Evolutionary conservation across 1,140 invertebrate species (phyloP), one percentile per base, ranked within the genome.

Genomic region (Lasioglossum albipes): DNA sequence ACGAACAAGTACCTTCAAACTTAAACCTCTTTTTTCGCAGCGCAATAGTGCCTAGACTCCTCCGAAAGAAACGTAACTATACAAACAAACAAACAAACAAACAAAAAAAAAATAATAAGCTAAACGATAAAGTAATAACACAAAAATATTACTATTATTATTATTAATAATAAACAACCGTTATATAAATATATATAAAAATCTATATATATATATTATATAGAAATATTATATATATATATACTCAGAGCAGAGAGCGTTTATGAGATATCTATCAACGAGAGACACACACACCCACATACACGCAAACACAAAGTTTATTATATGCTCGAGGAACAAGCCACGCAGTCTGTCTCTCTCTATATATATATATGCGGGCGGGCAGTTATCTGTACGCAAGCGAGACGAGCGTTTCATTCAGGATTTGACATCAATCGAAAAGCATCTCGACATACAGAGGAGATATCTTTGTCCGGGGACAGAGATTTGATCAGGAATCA

Each of bases 1-100:
- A 91, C 89, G 90, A 91, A 92, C 91, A 91, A 92, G 92, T 93
- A 93, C 92, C 92, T 93, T 92, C 87, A 91, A 91, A 91, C 87
- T 90, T 89, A 90, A 83, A 89, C 89, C 91, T 91, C 89, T 89
- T 88, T 85, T 89, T 88, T 85, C 88, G 88, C 91, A 92, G 91
- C 90, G 91, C 91, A 92, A 92, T 92, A 92, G 91, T 93, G 92
- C 92, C 90, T 91, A 90, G 84, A 85, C 90, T 89, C 89, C 88
- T 87, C 85, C 84, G 77, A 84, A 75, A 27, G 49, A 79, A 36
- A 78, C 77, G 76, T 74, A 82, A 74, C 67, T 20, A 49, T 80
- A 80, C 75, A 82, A 80, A 80, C 49, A 86, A 79, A 59, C 67
- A 66, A 49, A 72, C 42, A 42, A 73, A 66, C 22, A 18, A 36